Evolutionary conservation across 2,888 invertebrate species (phyloP).

Genomic region (Chymomyza procnemis): DNA sequence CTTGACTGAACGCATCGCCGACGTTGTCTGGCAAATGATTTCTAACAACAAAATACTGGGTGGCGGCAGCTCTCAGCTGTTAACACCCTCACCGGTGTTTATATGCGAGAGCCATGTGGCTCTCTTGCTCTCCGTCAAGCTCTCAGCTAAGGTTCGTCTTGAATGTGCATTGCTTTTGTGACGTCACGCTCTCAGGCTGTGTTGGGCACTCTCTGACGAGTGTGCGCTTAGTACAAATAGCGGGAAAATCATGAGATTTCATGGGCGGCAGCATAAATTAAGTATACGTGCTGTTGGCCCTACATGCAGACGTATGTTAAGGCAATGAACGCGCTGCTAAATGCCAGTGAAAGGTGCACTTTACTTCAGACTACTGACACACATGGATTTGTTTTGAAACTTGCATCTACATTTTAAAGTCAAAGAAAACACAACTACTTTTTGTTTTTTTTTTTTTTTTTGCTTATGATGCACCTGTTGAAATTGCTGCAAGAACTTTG

Average conservation of each 20-base stretch:
- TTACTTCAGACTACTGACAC: background rate
- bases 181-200: no score
- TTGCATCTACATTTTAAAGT: background rate
- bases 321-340: background rate
- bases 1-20: constrained; percentile 25
- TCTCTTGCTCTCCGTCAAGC: background rate
- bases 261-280: constrained; percentile 28
- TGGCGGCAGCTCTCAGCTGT: constrained; percentile 61
- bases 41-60: constrained; percentile 55
- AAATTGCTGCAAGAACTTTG: background rate
- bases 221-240: constrained; percentile 37
- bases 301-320: background rate
- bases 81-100: constrained; percentile 35
- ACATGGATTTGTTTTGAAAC: background rate
- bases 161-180: background rate
- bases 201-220: background rate
- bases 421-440: background rate
- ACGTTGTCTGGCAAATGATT: constrained; percentile 48
- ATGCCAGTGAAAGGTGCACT: background rate
- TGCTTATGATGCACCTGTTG: constrained; percentile 50
- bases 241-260: constrained; percentile 44
- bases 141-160: background rate
- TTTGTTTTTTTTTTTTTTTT: background rate
- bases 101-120: background rate
- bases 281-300: constrained; percentile 59